Evolutionary conservation across 2,113 vertebrate genomes (phyloP), one percentile per base, ranked within the genome.

Genomic region (Murina feae): DNA sequence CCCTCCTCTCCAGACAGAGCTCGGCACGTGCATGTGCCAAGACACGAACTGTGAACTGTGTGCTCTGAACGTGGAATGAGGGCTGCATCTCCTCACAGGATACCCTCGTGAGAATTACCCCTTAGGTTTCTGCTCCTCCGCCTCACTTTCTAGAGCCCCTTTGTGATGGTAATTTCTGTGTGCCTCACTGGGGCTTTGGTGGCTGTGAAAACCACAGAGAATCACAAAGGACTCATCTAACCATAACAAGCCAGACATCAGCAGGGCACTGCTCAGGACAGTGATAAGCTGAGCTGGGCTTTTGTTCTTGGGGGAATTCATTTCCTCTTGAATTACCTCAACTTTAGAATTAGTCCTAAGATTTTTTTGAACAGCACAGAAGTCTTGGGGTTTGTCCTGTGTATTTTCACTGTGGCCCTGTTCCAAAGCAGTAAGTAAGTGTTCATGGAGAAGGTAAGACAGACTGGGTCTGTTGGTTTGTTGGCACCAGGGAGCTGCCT

Each of bases 301-400:
- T 79, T 91, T 89, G 25, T 93, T 13, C 35, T 72, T n/a, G 58
- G 94, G 79, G 79, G 47, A 51, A 44, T 14, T 42, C 42, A 78
- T 42, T 91, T 69, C 51, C 13, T 66, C 39, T 89, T 66, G 30
- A 94, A n/a, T 92, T 35, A 51, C 80, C 72, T 79, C 76, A 82
- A 32, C 88, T 35, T 35, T 5, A 75, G 63, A 89, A 71, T 32
- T 35, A 44, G 69, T 13, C 47, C 58, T 28, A 39, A 89, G 30
- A 23, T 53, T 93, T 85, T 85, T 95, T 91, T 25, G 42, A 74
- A 92, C 49, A 78, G 39, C 82, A 89, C 78, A 17, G 86, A 90
- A n/a, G 63, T 79, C 83, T 51, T 35, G 71, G 71, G 37, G 10
- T 66, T 9, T 10, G 16, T 32, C 32, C 49, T n/a, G 53, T 21